These are phyloP conservation scores for Apogon hyalosoma DNA, from an alignment of 2,797 vertebrate species.

Conservation along the genomic window DNA sequence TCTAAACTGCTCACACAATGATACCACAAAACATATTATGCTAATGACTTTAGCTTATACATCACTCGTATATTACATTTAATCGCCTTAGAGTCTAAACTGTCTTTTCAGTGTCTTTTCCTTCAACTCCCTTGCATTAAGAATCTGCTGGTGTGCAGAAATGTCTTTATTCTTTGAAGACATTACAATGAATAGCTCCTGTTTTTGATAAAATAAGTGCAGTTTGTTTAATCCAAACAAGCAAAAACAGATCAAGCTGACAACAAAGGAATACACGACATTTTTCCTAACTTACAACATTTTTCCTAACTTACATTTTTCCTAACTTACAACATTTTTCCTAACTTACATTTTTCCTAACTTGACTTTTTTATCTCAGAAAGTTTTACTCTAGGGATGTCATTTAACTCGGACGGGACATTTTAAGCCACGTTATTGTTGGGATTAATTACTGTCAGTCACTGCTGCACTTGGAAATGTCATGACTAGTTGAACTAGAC, in stretches of 20 bases:
- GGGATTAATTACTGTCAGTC: no score
- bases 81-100: constrained; percentile 52
- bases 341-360: constrained; percentile 28
- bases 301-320: constrained; percentile 24
- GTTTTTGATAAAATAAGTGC: constrained; percentile 34
- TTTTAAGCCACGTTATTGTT: constrained; percentile 2
- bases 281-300: constrained; percentile 41
- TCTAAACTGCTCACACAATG: constrained; percentile 66
- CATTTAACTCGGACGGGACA: constrained; percentile 23
- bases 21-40: constrained; percentile 77
- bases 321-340: constrained; percentile 43
- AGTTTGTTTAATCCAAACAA: background rate
- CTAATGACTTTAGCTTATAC: constrained; percentile 70
- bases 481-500: no score
- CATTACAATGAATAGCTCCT: constrained; percentile 30
- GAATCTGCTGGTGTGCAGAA: constrained; percentile 41
- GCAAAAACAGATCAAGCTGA: no score
- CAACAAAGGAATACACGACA: constrained; percentile 2
- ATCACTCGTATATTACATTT: constrained; percentile 71
- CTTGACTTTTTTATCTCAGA: constrained; percentile 17
- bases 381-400: constrained; percentile 21
- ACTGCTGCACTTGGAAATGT: no score
- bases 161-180: constrained; percentile 45
- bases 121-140: constrained; percentile 19
- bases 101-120: constrained; percentile 49